These are phyloP conservation scores for Galerucella pusilla DNA, from an alignment of 2,888 invertebrate genomes.

Conservation along the genomic window DNA sequence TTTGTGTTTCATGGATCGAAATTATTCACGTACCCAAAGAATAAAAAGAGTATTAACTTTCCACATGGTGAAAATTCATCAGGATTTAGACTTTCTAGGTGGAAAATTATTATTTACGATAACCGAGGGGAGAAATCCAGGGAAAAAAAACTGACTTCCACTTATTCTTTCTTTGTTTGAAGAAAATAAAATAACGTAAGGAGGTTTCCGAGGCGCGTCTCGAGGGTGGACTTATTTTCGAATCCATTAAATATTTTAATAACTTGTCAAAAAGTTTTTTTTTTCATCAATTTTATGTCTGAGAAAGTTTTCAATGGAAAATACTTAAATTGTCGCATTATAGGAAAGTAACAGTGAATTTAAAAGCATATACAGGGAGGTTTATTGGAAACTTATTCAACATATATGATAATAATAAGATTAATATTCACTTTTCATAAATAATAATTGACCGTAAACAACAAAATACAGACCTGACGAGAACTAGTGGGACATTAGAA, in stretches of 20 bases:
- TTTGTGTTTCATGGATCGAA: conserved; percentile 1
- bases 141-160: conserved; percentile 1
- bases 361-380: background rate
- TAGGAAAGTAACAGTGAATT: no score
- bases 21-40: conserved; percentile 12
- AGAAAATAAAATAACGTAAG: background rate
- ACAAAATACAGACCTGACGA: no score
- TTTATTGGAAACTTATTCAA: background rate
- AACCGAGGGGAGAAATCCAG: conserved; percentile 11
- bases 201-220: background rate
- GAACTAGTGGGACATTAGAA: no score
- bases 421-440: no score
- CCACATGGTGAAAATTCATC: background rate
- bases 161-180: background rate
- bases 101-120: conserved; percentile 28
- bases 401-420: no score
- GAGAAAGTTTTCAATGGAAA: background rate
- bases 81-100: background rate
- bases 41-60: background rate
- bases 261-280: conserved; percentile 3
- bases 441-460: no score
- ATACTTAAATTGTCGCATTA: background rate
- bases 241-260: background rate
- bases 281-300: background rate
- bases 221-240: conserved; percentile 4